Evolutionary conservation across 92 coral and sea anemone species (phyloP).

Genomic region (Scolanthus callimorphus): DNA sequence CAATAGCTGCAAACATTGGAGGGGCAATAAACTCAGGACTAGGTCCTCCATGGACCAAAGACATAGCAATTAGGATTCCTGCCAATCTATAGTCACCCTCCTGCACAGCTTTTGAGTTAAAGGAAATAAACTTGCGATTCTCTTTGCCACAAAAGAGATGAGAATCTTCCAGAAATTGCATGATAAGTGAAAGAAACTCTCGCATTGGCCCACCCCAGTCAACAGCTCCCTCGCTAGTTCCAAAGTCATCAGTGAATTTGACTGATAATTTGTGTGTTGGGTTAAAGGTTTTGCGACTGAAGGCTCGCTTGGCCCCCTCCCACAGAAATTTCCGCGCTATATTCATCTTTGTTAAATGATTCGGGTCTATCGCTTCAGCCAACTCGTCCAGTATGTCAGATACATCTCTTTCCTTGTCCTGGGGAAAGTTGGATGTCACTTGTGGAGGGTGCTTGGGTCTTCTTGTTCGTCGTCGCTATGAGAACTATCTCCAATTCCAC

Average conservation of each 20-base stretch:
- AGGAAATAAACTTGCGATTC: constrained; percentile 3
- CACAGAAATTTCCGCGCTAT: constrained; percentile 59
- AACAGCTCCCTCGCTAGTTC: constrained; percentile 65
- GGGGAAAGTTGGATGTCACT: constrained; percentile 18
- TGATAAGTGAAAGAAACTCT: constrained; percentile 1
- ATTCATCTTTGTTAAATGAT: constrained; percentile 48
- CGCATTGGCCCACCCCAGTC: constrained; percentile 30
- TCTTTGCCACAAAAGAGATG: constrained; percentile 7
- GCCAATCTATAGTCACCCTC: constrained; percentile 20
- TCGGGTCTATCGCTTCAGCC: constrained; percentile 41
- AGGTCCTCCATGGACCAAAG: constrained; percentile 21
- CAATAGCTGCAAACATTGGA: constrained; percentile 15
- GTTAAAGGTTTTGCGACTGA: constrained; percentile 51
- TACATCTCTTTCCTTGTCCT: constrained; percentile 11
- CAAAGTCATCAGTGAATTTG: constrained; percentile 69
- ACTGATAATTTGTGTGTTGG: constrained; percentile 60
- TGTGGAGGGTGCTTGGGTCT: constrained; percentile 22
- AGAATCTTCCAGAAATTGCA: not conserved
- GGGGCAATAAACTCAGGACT: constrained; percentile 14
- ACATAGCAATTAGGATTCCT: constrained; percentile 17
- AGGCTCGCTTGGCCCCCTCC: constrained; percentile 71
- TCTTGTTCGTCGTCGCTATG: constrained; percentile 19
- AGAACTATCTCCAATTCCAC: constrained; percentile 4
- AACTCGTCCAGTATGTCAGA: constrained; percentile 46
- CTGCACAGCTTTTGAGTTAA: constrained; percentile 8